Evolutionary conservation across 2,113 vertebrate species (phyloP).

Genomic region (Ceyx melanurus): DNA sequence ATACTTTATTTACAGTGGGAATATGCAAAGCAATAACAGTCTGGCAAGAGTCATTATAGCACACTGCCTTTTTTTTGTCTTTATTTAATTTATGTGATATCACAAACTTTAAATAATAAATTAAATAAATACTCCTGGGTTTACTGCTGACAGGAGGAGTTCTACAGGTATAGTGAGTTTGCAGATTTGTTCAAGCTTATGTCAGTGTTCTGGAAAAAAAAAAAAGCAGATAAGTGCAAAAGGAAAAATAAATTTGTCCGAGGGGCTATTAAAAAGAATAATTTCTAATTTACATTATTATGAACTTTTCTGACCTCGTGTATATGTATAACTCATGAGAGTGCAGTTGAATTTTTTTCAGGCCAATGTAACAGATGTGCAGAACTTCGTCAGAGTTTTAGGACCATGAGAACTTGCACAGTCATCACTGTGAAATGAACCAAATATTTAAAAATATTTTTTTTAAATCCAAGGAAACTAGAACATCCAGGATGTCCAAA

Average conservation of each 20-base stretch:
- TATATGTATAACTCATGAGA: background rate
- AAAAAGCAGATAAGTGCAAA: background rate
- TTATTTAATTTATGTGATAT: background rate
- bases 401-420: background rate
- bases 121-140: background rate
- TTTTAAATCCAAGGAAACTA: conserved; percentile 12
- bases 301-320: background rate
- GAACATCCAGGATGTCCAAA: background rate
- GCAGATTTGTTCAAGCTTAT: background rate
- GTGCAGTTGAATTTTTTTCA: background rate
- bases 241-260: background rate
- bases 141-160: background rate
- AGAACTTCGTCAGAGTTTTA: background rate
- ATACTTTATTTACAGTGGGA: background rate
- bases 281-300: background rate
- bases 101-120: background rate
- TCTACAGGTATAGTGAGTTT: background rate
- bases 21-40: background rate
- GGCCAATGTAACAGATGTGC: accelerated
- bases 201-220: background rate
- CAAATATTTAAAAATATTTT: background rate
- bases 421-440: background rate
- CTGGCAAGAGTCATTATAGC: background rate
- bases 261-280: background rate
- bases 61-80: background rate